Percentiles rank a stretch among this genome's conserved stretches.
These are phyloP conservation scores for Vollenhovia emeryi DNA, from an alignment of 1,140 invertebrate genomes.

Conservation along the genomic window DNA sequence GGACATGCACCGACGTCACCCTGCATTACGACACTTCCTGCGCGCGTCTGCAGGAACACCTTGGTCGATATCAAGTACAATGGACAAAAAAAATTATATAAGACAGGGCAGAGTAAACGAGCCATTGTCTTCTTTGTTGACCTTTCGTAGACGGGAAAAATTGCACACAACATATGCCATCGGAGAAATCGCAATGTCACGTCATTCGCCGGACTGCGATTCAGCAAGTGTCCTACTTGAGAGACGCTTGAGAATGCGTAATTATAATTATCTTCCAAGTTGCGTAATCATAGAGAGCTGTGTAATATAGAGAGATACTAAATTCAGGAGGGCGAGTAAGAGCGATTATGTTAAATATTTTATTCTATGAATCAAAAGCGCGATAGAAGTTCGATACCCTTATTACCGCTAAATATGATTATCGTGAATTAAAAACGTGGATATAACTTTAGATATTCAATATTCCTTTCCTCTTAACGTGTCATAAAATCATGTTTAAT, in stretches of 20 bases:
- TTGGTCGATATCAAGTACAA: slow-evolving; percentile 54
- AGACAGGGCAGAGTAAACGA: background rate
- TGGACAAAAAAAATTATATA: slow-evolving; percentile 52
- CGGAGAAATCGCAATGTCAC: slow-evolving; percentile 38
- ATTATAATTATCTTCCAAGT: background rate
- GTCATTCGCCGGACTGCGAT: background rate
- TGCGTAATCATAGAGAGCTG: background rate
- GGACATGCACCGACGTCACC: slow-evolving; percentile 64
- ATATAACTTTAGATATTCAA: background rate
- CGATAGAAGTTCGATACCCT: background rate
- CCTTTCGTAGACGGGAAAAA: slow-evolving; percentile 50
- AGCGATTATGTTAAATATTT: background rate
- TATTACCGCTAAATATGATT: background rate
- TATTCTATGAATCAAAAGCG: background rate
- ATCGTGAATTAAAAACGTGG: background rate
- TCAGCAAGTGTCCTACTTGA: background rate
- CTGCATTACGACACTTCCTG: slow-evolving; percentile 68
- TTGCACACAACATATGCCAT: slow-evolving; percentile 15
- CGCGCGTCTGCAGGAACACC: background rate
- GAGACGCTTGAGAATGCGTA: background rate
- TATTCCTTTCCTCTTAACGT: background rate
- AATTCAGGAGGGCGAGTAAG: background rate
- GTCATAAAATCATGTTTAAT: background rate
- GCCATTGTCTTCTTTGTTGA: slow-evolving; percentile 40
- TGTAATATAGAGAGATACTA: background rate